These are phyloP conservation scores for Actinia tenebrosa DNA, from an alignment of 64 coral and sea anemone species.

Conservation along the genomic window DNA sequence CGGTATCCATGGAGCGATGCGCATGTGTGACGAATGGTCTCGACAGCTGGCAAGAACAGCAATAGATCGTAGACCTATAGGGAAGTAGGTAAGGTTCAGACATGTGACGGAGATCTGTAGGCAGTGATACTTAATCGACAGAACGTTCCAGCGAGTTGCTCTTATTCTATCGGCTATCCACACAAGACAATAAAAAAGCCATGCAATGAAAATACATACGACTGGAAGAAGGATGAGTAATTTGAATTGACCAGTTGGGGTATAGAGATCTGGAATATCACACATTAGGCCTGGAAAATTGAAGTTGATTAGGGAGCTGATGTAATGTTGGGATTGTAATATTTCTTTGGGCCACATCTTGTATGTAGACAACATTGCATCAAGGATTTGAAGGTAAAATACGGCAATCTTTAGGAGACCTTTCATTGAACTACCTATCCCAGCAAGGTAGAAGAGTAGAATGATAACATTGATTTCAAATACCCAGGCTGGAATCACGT, in stretches of 20 bases:
- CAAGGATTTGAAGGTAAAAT: constrained; percentile 77
- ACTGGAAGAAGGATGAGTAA: constrained; percentile 50
- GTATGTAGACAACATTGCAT: constrained; percentile 64
- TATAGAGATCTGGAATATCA: constrained; percentile 52
- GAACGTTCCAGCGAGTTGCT: background rate
- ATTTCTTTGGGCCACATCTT: background rate
- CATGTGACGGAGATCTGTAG: constrained; percentile 5
- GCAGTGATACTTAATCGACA: background rate
- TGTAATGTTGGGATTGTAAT: constrained; percentile 2
- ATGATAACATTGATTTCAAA: constrained; percentile 56
- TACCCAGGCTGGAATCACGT: constrained; percentile 70
- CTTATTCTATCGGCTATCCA: background rate
- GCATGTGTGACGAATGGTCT: constrained; percentile 33
- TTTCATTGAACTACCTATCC: constrained; percentile 31
- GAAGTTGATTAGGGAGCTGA: constrained; percentile 64
- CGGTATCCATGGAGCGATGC: constrained; percentile 58
- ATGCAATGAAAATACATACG: background rate
- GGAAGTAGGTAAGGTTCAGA: constrained; percentile 79
- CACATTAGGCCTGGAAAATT: constrained; percentile 62
- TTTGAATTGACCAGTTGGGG: constrained; percentile 51
- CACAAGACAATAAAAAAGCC: constrained; percentile 19
- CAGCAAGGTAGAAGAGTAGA: constrained; percentile 54
- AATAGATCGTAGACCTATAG: constrained; percentile 53
- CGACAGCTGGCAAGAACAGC: constrained; percentile 49
- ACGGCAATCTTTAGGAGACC: constrained; percentile 64